These are phyloP conservation scores for Anas acuta DNA, from an alignment of 2,797 vertebrate genomes.

Conservation along the genomic window DNA sequence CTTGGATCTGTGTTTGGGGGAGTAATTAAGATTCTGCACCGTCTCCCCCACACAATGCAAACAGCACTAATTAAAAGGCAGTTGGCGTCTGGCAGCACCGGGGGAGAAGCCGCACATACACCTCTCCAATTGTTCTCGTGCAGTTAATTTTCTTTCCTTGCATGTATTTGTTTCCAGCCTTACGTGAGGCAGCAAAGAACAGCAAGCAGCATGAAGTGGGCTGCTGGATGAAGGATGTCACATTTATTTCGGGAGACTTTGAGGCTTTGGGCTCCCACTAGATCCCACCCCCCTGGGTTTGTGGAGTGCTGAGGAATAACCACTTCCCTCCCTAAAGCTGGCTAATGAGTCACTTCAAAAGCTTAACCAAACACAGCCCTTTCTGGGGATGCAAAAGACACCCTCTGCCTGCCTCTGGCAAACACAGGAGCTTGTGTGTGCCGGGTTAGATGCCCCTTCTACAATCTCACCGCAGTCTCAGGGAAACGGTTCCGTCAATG, in stretches of 20 bases:
- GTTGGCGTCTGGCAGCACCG: constrained; percentile 42
- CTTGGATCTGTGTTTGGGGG: neutral
- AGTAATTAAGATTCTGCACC: constrained; percentile 36
- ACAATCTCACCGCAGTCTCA: neutral
- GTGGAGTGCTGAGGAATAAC: neutral
- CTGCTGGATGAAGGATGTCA: constrained; percentile 1
- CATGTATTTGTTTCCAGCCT: constrained; percentile 32
- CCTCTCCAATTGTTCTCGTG: constrained; percentile 43
- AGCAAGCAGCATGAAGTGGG: constrained; percentile 13
- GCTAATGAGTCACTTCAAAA: constrained; percentile 46
- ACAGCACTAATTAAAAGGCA: constrained; percentile 56
- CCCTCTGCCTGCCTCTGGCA: neutral
- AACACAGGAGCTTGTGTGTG: rapidly evolving
- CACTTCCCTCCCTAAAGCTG: neutral
- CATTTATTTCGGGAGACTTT: neutral
- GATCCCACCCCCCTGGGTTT: neutral
- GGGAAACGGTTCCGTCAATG: neutral
- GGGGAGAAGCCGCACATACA: constrained; percentile 1
- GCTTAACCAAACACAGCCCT: neutral
- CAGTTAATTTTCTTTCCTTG: constrained; percentile 54
- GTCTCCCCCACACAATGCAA: neutral
- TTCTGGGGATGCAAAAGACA: neutral
- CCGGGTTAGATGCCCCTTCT: neutral
- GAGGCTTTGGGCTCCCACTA: neutral
- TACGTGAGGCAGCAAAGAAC: neutral